These are phyloP conservation scores for Mizuhopecten yessoensis DNA, from an alignment of 1,140 invertebrate species.

Conservation along the genomic window DNA sequence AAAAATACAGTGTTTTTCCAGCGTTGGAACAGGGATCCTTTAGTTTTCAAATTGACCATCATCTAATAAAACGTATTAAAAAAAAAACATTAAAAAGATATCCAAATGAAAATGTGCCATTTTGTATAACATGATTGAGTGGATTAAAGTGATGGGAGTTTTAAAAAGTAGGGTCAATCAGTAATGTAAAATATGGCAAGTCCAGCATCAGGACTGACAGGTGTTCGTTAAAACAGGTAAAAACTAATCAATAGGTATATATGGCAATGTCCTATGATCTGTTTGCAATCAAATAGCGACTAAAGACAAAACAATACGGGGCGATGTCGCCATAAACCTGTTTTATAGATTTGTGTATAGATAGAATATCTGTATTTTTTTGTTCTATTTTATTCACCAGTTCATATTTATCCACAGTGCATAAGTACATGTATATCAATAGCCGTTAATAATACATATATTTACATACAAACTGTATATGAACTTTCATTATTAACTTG, in stretches of 20 bases:
- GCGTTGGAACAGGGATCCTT: too few species aligned
- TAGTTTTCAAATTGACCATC: too few species aligned
- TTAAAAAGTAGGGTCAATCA: background rate
- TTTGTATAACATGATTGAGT: too few species aligned
- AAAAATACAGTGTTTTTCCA: too few species aligned
- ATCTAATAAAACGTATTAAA: too few species aligned
- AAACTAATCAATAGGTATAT: background rate
- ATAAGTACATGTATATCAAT: background rate
- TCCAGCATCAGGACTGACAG: background rate
- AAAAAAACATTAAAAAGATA: too few species aligned
- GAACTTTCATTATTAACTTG: too few species aligned
- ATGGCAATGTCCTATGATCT: background rate
- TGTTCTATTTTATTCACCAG: background rate
- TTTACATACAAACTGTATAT: background rate
- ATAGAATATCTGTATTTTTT: background rate
- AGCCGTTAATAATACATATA: background rate
- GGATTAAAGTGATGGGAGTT: too few species aligned
- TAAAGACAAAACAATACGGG: background rate
- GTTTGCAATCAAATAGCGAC: background rate
- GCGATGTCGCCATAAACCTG: background rate
- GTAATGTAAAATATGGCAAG: too few species aligned
- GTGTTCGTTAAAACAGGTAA: background rate
- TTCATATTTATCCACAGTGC: too few species aligned
- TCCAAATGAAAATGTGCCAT: too few species aligned
- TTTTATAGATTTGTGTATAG: background rate